phyloP scores from a whole-genome alignment of 2,113 vertebrate species.

The Heloderma charlesbogerti region DNA sequence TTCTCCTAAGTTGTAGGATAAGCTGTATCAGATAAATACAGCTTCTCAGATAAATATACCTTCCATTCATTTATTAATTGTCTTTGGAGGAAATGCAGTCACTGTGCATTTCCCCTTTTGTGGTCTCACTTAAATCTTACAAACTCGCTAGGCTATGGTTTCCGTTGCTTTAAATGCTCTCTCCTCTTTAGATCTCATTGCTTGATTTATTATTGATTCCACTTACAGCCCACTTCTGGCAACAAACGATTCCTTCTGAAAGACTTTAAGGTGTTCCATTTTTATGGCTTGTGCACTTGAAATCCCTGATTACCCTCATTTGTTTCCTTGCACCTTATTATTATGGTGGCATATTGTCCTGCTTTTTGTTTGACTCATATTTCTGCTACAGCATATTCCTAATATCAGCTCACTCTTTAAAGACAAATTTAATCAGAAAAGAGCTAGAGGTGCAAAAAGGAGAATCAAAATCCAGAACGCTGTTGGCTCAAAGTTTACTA shows the following conservation, averaged over 20 bases:
- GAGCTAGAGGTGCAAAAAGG: not conserved
- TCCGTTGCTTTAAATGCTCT: slow-evolving; percentile 32
- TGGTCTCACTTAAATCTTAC: slow-evolving; percentile 29
- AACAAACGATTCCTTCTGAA: slow-evolving; percentile 1
- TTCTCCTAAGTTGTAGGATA: slow-evolving; percentile 40
- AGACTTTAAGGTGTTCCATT: slow-evolving; percentile 12
- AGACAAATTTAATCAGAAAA: not conserved
- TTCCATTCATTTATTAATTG: slow-evolving; percentile 43
- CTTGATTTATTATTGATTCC: slow-evolving; percentile 45
- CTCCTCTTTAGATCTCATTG: not conserved
- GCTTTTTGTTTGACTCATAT: not conserved
- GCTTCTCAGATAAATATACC: too few species aligned
- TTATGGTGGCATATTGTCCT: slow-evolving; percentile 1
- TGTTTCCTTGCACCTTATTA: slow-evolving; percentile 25
- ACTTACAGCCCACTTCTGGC: slow-evolving; percentile 25
- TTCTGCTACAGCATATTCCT: not conserved
- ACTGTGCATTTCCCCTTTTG: not conserved
- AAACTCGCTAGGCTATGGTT: slow-evolving; percentile 34
- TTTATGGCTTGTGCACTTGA: slow-evolving; percentile 29
- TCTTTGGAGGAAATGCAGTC: slow-evolving; percentile 38
- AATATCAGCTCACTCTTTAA: not conserved
- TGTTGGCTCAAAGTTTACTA: not conserved
- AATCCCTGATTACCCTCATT: slow-evolving; percentile 36
- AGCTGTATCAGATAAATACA: too few species aligned
- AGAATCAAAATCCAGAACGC: not conserved